Percentiles rank a stretch among this genome's conserved stretches.
Conservation (phyloP, 2,888 invertebrate genomes). For the Timema podura region DNA sequence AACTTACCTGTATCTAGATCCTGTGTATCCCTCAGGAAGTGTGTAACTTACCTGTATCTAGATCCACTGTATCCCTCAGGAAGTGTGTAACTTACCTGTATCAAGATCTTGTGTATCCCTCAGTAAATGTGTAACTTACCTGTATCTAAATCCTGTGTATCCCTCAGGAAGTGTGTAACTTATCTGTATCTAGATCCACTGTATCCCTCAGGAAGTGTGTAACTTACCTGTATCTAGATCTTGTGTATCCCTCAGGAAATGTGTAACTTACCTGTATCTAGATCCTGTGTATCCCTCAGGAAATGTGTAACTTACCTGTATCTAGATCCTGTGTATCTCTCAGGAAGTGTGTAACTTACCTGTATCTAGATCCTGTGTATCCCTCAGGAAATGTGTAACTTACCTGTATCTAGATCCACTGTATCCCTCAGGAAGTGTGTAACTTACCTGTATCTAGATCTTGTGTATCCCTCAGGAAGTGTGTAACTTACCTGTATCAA, state of each 20-base stretch:
- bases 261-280: slow-evolving; percentile 63
- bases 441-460: slow-evolving; percentile 68
- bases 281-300: slow-evolving; percentile 58
- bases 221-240: no score
- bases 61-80: no score
- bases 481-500: no score
- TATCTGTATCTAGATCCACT: slow-evolving; percentile 71
- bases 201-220: no score
- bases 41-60: no score
- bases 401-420: no score
- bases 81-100: slow-evolving; percentile 50
- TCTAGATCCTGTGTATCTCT: no score
- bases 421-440: neutral
- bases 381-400: no score
- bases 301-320: no score
- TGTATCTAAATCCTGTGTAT: no score
- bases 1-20: slow-evolving; percentile 68
- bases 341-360: slow-evolving; percentile 42
- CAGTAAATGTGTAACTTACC: no score
- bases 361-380: slow-evolving; percentile 76
- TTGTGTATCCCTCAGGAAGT: slow-evolving; percentile 52
- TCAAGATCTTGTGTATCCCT: slow-evolving; percentile 75
- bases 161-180: slow-evolving; percentile 31
- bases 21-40: slow-evolving; percentile 52
- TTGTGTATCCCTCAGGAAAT: no score